Conservation (phyloP, 2,797 vertebrate species). For the Sparus aurata region DNA sequence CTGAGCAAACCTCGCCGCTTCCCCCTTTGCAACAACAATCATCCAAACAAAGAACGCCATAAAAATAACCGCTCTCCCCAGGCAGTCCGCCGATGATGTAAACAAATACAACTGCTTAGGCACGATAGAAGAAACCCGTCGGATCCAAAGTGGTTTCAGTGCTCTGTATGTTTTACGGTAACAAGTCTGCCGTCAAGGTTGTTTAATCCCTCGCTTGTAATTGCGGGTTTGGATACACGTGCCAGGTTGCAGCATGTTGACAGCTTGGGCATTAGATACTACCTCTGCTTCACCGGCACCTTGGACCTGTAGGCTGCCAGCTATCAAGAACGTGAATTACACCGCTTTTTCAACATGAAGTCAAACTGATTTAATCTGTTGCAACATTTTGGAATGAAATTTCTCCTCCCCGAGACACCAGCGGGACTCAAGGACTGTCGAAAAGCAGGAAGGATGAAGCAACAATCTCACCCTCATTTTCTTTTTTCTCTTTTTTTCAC, state of each 20-base stretch:
- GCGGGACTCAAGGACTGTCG: slow-evolving; percentile 41
- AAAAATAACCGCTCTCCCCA: slow-evolving; percentile 79
- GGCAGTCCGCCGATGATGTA: slow-evolving; percentile 73
- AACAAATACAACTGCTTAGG: slow-evolving; percentile 78
- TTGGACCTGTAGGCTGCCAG: slow-evolving; percentile 31
- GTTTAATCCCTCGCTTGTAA: slow-evolving; percentile 33
- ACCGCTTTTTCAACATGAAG: slow-evolving; percentile 32
- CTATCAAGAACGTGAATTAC: slow-evolving; percentile 13
- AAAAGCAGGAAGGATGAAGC: slow-evolving; percentile 66
- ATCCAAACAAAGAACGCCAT: slow-evolving; percentile 75
- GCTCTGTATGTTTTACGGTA: slow-evolving; percentile 53
- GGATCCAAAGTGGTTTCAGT: slow-evolving; percentile 47
- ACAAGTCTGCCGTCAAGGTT: slow-evolving; percentile 49
- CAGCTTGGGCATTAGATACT: slow-evolving; percentile 20
- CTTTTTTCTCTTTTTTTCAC: background rate
- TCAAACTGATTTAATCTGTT: slow-evolving; percentile 63
- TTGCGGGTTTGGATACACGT: slow-evolving; percentile 23
- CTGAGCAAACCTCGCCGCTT: slow-evolving; percentile 63
- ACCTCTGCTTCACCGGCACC: slow-evolving; percentile 23
- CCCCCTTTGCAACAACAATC: slow-evolving; percentile 71
- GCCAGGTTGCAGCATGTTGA: slow-evolving; percentile 33
- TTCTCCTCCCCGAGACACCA: slow-evolving; percentile 45
- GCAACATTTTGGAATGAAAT: slow-evolving; percentile 58
- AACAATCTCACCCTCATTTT: slow-evolving; percentile 29
- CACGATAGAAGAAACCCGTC: slow-evolving; percentile 56